Conservation (phyloP, 2,888 invertebrate genomes). For the Campaea margaritaria region DNA sequence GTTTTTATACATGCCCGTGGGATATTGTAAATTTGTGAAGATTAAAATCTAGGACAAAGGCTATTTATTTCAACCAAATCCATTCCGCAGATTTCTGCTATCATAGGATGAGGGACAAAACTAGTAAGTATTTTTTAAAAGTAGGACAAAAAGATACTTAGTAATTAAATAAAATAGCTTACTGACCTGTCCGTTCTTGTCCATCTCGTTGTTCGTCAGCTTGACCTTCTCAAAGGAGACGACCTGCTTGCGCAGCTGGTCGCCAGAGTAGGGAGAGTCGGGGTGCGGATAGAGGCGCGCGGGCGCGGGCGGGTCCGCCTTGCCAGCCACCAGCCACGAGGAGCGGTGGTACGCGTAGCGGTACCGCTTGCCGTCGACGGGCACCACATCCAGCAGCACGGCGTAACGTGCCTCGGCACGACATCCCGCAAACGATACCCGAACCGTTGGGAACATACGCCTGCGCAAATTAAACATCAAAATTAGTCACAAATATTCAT, state of each 20-base stretch:
- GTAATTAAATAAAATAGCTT: neutral
- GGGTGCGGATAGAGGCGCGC: conserved; percentile 98
- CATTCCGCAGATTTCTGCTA: too few species aligned
- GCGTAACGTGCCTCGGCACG: conserved; percentile 94
- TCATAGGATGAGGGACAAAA: too few species aligned
- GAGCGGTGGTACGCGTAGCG: conserved; percentile 99
- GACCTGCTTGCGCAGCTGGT: conserved; percentile 97
- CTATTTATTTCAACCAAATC: too few species aligned
- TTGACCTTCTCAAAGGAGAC: conserved; percentile 99
- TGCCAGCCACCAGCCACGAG: conserved; percentile 99
- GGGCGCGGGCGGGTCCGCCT: conserved; percentile 98
- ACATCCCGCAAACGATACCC: conserved; percentile 95
- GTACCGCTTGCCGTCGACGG: conserved; percentile 98
- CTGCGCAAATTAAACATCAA: conserved; percentile 80
- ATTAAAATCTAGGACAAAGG: too few species aligned
- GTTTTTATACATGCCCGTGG: too few species aligned
- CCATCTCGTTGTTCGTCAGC: conserved; percentile 99
- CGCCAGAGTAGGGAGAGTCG: conserved; percentile 97
- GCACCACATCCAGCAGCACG: conserved; percentile 98
- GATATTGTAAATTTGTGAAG: too few species aligned
- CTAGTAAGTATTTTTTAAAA: too few species aligned
- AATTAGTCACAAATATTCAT: conserved; percentile 3
- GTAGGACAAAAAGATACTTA: neutral
- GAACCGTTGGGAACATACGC: conserved; percentile 99
- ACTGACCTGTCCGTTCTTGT: conserved; percentile 96